Base-by-base conservation (phyloP, 2,888 invertebrate species). In the Latrodectus elegans region DNA sequence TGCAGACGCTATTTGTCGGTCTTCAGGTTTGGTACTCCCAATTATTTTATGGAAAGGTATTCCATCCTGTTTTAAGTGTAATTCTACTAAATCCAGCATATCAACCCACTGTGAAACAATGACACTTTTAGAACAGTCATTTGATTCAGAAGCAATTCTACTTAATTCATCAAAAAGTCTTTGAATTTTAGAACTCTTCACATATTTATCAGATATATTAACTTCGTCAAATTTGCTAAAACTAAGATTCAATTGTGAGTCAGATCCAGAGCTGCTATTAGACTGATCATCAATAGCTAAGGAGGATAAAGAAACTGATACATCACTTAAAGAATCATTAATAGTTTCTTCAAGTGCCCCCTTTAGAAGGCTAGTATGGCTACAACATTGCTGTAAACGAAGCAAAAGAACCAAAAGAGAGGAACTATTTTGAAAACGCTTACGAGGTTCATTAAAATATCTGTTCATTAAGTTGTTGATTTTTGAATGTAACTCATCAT, bases 51-150 rank as follows among this genome's bases (percentile, higher is more conserved):
- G 94, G 90, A 94, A 94, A 49, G 92, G 91, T 9, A 96, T 92
- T 0, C 93, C 92, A 17, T 92, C 92, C 4, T 91, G 90, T 22
- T 91, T 90, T 74, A 99, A 93, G 91, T 96, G 95, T 0, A 92
- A 91, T 60, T 94, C 94, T 11, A 99, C 93, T 67, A 99, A 93
- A 0, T 95, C 93, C 10, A 99, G 93, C 91, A 97, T 95, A 0
- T 95, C 94, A 0, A 96, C 95, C 98, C 98, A 99, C 91, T 99
- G 99, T 0, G 98, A 98, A 0, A 99, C 97, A 8, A 99, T 94
- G 22, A 94, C 93, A 90, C 93, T 92, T 68, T 83, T 88, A 26
- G 77, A 82, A 15, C 11, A 65, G n/a, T 72, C 38, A 14, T 71
- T 49, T 4, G 88, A 84, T 9, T 70, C 15, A 38, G 67, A 64